Percentiles rank a stretch among this genome's conserved stretches.
These are phyloP conservation scores for Numenius arquata DNA, from an alignment of 2,113 vertebrate genomes.

Conservation along the genomic window DNA sequence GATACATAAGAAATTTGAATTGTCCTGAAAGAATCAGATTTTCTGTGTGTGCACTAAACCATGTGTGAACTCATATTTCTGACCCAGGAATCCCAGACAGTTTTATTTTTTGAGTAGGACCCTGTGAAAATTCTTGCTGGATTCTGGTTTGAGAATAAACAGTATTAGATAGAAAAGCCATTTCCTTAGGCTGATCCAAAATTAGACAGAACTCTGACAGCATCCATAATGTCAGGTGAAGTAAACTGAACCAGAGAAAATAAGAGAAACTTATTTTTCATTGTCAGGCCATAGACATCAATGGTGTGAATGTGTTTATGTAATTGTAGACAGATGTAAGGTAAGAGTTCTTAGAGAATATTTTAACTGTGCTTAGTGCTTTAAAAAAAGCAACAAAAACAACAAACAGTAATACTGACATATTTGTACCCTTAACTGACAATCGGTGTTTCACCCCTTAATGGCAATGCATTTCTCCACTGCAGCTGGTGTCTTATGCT, in stretches of 20 bases:
- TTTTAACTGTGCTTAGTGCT: not conserved
- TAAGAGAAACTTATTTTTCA: not conserved
- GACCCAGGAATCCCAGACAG: not conserved
- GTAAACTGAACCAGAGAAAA: not conserved
- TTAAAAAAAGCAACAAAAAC: not conserved
- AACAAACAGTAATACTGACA: not conserved
- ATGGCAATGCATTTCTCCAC: not conserved
- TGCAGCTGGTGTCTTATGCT: not conserved
- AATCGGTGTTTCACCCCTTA: not conserved
- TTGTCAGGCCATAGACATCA: not conserved
- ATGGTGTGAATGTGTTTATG: not conserved
- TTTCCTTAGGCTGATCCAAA: not conserved
- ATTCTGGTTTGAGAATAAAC: not conserved
- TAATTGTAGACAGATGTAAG: not conserved
- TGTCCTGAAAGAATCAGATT: not conserved
- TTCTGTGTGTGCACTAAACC: not conserved
- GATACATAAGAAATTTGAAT: not conserved
- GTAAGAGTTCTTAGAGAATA: not conserved
- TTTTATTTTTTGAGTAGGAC: not conserved
- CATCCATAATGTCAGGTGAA: not conserved
- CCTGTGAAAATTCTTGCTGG: not conserved
- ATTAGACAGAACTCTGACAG: not conserved
- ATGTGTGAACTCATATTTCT: not conserved
- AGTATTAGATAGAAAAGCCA: not conserved
- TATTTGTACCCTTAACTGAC: not conserved